phyloP scores from a whole-genome alignment of 2,797 vertebrate genomes.

The Hafferia zeledoni region DNA sequence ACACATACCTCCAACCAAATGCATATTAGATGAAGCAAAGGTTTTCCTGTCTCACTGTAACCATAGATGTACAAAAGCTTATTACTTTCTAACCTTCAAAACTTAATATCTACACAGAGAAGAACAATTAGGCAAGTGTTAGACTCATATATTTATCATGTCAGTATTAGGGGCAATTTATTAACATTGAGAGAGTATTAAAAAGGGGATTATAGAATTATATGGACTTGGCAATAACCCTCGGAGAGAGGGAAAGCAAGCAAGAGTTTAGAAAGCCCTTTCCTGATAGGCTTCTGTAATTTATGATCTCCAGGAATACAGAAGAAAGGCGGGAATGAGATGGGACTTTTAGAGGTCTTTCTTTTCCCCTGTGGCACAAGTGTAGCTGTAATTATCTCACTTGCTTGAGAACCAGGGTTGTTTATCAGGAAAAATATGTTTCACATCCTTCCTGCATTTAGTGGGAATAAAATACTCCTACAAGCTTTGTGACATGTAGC shows the following conservation, averaged over 20 bases:
- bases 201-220: not conserved
- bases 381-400: not conserved
- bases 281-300: not conserved
- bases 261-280: not conserved
- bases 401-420: not conserved
- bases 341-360: not conserved
- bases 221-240: not conserved
- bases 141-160: not conserved
- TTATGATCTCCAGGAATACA: not conserved
- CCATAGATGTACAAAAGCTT: not conserved
- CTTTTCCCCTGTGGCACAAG: not conserved
- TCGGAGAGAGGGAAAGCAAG: not conserved
- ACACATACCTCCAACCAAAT: fast-evolving
- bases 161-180: not conserved
- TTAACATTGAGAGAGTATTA: not conserved
- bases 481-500: not conserved
- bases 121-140: not conserved
- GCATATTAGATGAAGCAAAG: not conserved
- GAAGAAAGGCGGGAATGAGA: not conserved
- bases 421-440: not conserved
- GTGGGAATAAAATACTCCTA: not conserved
- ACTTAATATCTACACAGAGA: not conserved
- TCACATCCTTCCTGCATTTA: not conserved
- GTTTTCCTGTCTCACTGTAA: not conserved
- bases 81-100: not conserved